Evolutionary conservation across 2,888 invertebrate genomes (phyloP).

Genomic region (Microctonus aethiopoides): DNA sequence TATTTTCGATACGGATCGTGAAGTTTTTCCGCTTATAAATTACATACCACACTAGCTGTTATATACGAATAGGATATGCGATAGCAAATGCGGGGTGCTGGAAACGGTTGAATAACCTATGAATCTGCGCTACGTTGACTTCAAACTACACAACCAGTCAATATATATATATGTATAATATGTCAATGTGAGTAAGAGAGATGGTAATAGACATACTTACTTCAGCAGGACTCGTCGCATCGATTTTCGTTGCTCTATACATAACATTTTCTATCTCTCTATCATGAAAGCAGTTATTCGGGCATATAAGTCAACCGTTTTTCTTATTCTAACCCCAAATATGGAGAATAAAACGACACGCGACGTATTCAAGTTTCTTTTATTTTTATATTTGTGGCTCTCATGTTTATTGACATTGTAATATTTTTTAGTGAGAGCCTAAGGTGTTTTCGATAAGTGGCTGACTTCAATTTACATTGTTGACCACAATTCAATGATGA

Average conservation of each 20-base stretch:
- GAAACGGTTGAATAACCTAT: conserved; percentile 26
- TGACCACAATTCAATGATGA: not conserved
- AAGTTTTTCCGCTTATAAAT: not conserved
- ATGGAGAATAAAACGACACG: not conserved
- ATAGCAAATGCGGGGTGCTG: not conserved
- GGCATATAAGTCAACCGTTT: conserved; percentile 10
- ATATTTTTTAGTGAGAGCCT: not conserved
- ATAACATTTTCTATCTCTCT: not conserved
- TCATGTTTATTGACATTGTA: not conserved
- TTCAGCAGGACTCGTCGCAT: conserved; percentile 20
- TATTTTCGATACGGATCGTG: not conserved
- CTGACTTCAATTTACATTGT: not conserved
- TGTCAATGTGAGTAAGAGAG: not conserved
- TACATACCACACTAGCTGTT: not conserved
- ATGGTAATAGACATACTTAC: not conserved
- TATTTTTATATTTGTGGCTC: not conserved
- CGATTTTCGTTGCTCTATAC: conserved; percentile 20
- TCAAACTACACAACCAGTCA: not conserved
- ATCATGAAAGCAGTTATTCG: not conserved
- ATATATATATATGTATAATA: not conserved
- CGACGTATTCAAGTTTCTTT: not conserved
- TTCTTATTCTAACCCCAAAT: not conserved
- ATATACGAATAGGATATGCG: not conserved
- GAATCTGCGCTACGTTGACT: conserved; percentile 16
- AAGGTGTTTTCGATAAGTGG: not conserved